phyloP scores from a whole-genome alignment of 2,888 invertebrate species.

The Parthenolecanium corni region DNA sequence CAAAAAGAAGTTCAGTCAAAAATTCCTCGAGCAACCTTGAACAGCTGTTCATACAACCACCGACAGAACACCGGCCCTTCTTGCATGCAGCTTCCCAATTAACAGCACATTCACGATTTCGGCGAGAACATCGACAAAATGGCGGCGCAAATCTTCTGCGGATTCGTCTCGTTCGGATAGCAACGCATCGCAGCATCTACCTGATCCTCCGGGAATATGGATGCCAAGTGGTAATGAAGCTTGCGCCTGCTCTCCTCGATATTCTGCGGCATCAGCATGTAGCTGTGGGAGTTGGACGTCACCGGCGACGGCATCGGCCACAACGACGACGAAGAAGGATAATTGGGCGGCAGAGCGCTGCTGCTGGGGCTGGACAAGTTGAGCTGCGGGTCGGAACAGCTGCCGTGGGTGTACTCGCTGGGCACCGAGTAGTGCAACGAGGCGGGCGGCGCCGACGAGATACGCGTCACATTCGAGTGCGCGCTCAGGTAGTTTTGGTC shows the following conservation, averaged over 20 bases:
- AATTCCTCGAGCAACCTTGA: no score
- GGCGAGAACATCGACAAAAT: conserved; percentile 53
- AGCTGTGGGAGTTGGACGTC: conserved; percentile 32
- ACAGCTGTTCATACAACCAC: no score
- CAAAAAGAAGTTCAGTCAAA: no score
- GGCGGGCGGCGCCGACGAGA: conserved; percentile 55
- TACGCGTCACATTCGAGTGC: conserved; percentile 49
- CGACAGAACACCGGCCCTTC: no score
- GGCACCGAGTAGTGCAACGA: conserved; percentile 35
- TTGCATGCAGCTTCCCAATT: no score
- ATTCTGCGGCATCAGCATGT: conserved; percentile 36
- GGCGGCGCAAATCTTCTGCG: conserved; percentile 78
- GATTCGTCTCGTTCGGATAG: conserved; percentile 79
- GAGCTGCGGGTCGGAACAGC: conserved; percentile 51
- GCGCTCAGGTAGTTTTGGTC: conserved; percentile 14
- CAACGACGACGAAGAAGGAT: conserved; percentile 40
- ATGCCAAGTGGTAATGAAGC: conserved; percentile 77
- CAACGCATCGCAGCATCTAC: conserved; percentile 79
- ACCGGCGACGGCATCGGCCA: conserved; percentile 37
- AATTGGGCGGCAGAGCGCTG: not conserved
- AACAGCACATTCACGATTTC: conserved; percentile 18
- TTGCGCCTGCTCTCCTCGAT: conserved; percentile 57
- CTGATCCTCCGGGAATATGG: conserved; percentile 80
- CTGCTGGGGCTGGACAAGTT: conserved; percentile 40
- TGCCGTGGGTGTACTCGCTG: conserved; percentile 39